Percentiles rank a stretch among this genome's conserved stretches.
Evolutionary conservation across 2,888 invertebrate genomes (phyloP).

Genomic region (Hemaris fuciformis): DNA sequence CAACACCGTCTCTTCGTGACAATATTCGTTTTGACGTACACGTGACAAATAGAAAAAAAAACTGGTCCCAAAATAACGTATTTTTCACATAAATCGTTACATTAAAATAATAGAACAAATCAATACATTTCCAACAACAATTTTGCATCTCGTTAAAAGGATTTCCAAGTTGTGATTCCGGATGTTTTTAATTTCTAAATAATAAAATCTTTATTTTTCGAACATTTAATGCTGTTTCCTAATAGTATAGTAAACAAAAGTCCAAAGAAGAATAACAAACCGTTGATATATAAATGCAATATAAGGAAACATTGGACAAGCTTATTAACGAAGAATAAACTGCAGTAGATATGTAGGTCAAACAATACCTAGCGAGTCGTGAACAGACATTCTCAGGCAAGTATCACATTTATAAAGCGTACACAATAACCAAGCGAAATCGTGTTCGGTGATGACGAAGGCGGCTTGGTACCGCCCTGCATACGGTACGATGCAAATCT

Average conservation of each 20-base stretch:
- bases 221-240: too few relatives aligned
- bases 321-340: background rate
- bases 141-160: too few relatives aligned
- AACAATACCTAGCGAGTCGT: slow-evolving; percentile 29
- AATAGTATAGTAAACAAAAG: too few relatives aligned
- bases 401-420: slow-evolving; percentile 28
- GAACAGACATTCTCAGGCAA: slow-evolving; percentile 34
- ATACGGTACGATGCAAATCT: background rate
- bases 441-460: slow-evolving; percentile 33
- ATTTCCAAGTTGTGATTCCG: too few relatives aligned
- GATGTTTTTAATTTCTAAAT: too few relatives aligned
- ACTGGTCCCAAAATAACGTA: background rate
- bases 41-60: background rate
- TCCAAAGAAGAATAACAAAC: background rate
- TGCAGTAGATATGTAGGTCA: background rate
- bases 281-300: background rate
- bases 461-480: slow-evolving; percentile 30
- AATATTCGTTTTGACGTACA: background rate
- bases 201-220: too few relatives aligned
- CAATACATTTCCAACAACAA: too few relatives aligned
- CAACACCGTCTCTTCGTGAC: background rate
- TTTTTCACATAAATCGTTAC: background rate
- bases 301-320: background rate
- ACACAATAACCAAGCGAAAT: slow-evolving; percentile 36
- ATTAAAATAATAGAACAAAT: too few relatives aligned